A percentile compares a stretch with the other conserved stretches of the same genome.
phyloP scores from a whole-genome alignment of 2,797 vertebrate genomes.

The Botia almorhae region DNA sequence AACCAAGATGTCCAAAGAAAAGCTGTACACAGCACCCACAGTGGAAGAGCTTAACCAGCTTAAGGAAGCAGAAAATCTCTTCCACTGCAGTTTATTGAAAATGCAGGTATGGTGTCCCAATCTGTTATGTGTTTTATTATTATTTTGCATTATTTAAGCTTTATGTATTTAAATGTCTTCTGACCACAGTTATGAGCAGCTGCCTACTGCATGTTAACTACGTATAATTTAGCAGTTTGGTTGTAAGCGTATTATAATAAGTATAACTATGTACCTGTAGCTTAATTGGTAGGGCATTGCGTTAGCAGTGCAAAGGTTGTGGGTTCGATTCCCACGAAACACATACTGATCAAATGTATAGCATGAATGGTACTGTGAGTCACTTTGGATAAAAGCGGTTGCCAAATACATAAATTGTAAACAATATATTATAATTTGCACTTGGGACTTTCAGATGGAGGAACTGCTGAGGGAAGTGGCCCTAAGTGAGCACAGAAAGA shows the following conservation, averaged over 20 bases:
- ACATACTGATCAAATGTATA: no score
- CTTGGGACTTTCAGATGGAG: conserved; percentile 81
- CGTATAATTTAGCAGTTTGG: background rate
- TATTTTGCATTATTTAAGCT: background rate
- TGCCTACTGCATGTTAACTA: background rate
- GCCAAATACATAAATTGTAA: background rate
- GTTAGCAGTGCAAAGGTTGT: no score
- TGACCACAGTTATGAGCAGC: no score
- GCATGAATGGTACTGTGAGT: no score
- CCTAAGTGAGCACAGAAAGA: conserved; percentile 86
- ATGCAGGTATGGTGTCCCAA: conserved; percentile 82
- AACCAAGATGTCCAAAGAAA: conserved; percentile 83
- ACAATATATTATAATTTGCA: background rate
- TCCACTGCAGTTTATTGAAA: conserved; percentile 93
- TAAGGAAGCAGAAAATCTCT: conserved; percentile 92
- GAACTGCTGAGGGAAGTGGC: conserved; percentile 92
- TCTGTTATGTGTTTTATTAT: background rate
- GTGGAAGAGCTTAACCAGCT: conserved; percentile 90
- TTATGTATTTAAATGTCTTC: background rate
- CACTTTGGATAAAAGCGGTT: no score
- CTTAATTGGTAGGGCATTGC: no score
- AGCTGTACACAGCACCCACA: conserved; percentile 90
- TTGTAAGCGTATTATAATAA: background rate
- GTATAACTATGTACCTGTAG: no score
- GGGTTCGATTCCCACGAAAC: no score